Evolutionary conservation across 1,140 invertebrate species (phyloP).

Genomic region (Drosophila ambigua): DNA sequence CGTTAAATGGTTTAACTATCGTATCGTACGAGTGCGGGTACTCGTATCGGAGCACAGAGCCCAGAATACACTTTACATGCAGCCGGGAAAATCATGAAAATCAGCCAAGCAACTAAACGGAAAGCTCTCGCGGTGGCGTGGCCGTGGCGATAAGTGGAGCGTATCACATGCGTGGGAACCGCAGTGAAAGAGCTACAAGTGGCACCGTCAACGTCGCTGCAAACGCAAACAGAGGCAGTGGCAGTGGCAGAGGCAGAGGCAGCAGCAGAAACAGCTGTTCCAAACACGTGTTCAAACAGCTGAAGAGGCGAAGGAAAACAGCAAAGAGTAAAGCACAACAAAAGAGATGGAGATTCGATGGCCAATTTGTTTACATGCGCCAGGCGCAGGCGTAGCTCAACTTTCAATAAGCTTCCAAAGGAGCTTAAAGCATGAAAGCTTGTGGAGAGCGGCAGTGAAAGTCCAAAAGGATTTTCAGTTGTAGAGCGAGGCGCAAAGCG

Average conservation of each 20-base stretch:
- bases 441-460: constrained; percentile 24
- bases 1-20: constrained; percentile 12
- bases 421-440: constrained; percentile 61
- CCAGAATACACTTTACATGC: no score
- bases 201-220: constrained; percentile 18
- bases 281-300: constrained; percentile 57
- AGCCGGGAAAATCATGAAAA: no score
- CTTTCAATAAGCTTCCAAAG: constrained; percentile 48
- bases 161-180: constrained; percentile 44
- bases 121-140: constrained; percentile 3
- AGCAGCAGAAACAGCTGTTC: neutral
- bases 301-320: constrained; percentile 43
- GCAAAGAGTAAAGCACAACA: constrained; percentile 34
- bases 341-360: constrained; percentile 7
- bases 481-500: constrained; percentile 59
- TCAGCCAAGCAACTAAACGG: neutral
- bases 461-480: constrained; percentile 57
- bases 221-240: constrained; percentile 37
- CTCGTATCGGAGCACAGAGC: no score
- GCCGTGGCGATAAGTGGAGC: constrained; percentile 10
- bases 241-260: neutral
- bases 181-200: constrained; percentile 51
- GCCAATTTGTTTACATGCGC: constrained; percentile 56
- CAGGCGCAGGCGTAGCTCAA: constrained; percentile 61
- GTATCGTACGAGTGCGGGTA: no score